Evolutionary conservation across 2,888 invertebrate species (phyloP), one percentile per base, ranked within the genome.

Genomic region (Lucinisca nassula): DNA sequence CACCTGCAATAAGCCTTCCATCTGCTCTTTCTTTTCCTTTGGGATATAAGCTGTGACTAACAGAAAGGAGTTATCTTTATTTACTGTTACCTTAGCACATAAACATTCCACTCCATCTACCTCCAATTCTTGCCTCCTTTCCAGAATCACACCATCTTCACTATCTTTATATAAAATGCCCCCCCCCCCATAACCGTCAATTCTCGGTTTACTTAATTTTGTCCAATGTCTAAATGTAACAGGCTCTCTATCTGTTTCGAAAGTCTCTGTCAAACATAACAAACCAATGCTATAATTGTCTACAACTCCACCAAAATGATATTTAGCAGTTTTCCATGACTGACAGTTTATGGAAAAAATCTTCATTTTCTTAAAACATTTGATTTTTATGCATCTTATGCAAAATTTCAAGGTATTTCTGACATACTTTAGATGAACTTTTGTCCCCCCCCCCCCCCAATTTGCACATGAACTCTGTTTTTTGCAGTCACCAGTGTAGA

Each of bases 261-360:
- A 67, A 35, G 67, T 67, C 35, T 67, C 67, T 67, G 67, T 67
- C 67, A 67, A 67, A 35, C 67, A 67, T 24, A 67, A 67, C 2
- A 67, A 12, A 67, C 35, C 67, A 17, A 35, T 67, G 10, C 35
- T 8, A 35, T 67, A 67, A 14, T 10, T 10, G 35, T 67, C 67
- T 14, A 67, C 35, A 27, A 67, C n/a, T 17, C 35, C 35, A 35
- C 35, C 35, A 21, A 67, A 67, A 21, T 35, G 17, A 45, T 45
- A 17, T 45, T 45, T 45, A 45, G 45, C 45, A 12, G 45, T 45
- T 45, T 45, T 45, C 45, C 45, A 45, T 17, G 45, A 45, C 45
- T 45, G 45, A 45, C 45, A 45, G 17, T 45, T 45, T 8, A 45
- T 45, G 17, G 45, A 45, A 45, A 45, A 45, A 17, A 45, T 45